Evolutionary conservation across 2,113 vertebrate genomes (phyloP), one percentile per base, ranked within the genome.

Genomic region (Colaptes auratus): DNA sequence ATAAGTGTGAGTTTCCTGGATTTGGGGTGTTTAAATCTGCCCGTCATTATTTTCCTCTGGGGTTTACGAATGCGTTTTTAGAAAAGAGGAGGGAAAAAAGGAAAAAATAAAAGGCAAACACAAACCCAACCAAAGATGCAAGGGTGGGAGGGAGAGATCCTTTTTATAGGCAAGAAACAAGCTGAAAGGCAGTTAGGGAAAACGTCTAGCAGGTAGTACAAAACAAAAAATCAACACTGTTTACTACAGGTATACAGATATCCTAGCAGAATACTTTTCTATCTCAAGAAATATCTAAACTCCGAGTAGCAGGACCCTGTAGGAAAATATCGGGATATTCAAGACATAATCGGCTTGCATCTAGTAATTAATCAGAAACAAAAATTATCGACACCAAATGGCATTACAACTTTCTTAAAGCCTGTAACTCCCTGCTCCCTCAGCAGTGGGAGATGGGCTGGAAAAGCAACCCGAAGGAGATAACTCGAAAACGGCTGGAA

Each of bases 1-100:
- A 25, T 91, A 95, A 96, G 75, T 90, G 95, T 75, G 86, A 96
- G 89, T 73, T 96, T 95, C 93, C 95, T 93, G 96, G 86, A 96
- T 93, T 90, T 81, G 50, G 88, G 72, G 74, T 74, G 77, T 93
- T 94, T 90, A 89, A 95, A 94, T 93, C 94, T 82, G 90, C 90
- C 84, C 4, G 1, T 61, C 89, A 36, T 75, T 93, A 84, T 70
- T 89, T 39, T 59, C 44, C 64, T 75, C 70, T 88, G 69, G 1
- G 77, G 93, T 93, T 88, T 77, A 92, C 9, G 16, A 89, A 92
- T 12, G 48, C 7, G 16, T 89, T 96, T 95, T 95, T 89, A 91
- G 82, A 87, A 84, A 89, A 81, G 10, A 2, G 44, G 76, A 87
- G 59, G 3, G 44, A 44, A n/a, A 19, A 18, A 30, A 23, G n/a